phyloP scores from a whole-genome alignment of 2,113 vertebrate genomes.

The Periophthalmodon schlosseri region DNA sequence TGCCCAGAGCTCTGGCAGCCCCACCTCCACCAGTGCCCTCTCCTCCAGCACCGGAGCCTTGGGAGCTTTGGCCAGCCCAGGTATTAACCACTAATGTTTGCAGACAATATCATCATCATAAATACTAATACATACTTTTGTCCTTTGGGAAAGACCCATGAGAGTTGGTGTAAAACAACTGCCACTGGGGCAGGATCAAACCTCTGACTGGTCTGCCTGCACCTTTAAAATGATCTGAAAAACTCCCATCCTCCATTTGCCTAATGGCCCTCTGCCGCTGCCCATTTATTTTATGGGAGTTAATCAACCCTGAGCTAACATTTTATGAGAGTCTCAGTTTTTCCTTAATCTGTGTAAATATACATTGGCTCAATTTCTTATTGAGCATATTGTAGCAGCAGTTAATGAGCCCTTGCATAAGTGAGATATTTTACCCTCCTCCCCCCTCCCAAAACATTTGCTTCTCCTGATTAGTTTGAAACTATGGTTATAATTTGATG shows the following conservation, averaged over 20 bases:
- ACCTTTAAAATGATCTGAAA: slow-evolving; percentile 20
- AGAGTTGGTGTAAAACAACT: not conserved
- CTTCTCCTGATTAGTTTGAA: not conserved
- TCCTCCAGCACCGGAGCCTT: slow-evolving; percentile 87
- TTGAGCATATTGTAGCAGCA: slow-evolving; percentile 37
- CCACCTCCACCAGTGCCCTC: slow-evolving; percentile 86
- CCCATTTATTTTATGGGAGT: slow-evolving; percentile 57
- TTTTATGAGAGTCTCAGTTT: slow-evolving; percentile 45
- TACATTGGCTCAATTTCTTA: slow-evolving; percentile 48
- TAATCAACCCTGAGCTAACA: slow-evolving; percentile 48
- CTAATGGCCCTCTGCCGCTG: slow-evolving; percentile 81
- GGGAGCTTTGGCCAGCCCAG: slow-evolving; percentile 88
- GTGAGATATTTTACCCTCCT: slow-evolving; percentile 22
- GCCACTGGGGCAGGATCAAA: not conserved
- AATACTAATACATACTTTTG: not conserved
- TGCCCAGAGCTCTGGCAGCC: slow-evolving; percentile 90
- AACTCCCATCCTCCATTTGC: slow-evolving; percentile 74
- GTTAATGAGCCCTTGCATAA: slow-evolving; percentile 32
- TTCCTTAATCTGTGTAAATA: slow-evolving; percentile 51
- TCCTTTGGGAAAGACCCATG: not conserved
- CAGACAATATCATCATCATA: not conserved
- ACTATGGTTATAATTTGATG: not conserved
- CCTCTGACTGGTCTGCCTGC: slow-evolving; percentile 13
- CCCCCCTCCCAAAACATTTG: not conserved
- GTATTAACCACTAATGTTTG: slow-evolving; percentile 68